Percentiles rank a stretch among this genome's conserved stretches.
Conservation (phyloP, 2,888 invertebrate genomes). For the Cataglyphis altisquamis region DNA sequence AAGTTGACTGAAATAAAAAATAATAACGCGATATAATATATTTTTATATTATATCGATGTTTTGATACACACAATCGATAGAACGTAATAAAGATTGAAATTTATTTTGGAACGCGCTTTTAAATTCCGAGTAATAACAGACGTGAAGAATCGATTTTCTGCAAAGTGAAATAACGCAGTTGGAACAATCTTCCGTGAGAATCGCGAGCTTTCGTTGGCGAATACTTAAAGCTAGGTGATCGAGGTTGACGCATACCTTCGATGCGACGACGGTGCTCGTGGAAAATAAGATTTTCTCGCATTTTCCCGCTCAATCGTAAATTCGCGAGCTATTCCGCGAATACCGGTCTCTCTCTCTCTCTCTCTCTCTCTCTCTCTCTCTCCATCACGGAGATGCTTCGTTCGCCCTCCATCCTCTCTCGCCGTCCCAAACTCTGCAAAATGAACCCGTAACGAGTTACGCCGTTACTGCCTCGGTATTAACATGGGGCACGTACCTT, state of each 20-base stretch:
- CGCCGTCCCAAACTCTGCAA: slow-evolving; percentile 26
- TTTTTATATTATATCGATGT: neutral
- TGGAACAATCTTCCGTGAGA: slow-evolving; percentile 23
- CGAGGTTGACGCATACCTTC: slow-evolving; percentile 41
- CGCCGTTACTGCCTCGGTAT: slow-evolving; percentile 72
- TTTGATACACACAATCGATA: neutral
- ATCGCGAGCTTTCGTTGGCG: slow-evolving; percentile 17
- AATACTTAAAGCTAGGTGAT: slow-evolving; percentile 55
- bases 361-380: neutral
- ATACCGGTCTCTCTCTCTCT: slow-evolving; percentile 13
- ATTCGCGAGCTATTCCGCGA: slow-evolving; percentile 47
- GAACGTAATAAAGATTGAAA: neutral
- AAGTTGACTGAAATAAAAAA: neutral
- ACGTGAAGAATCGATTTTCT: slow-evolving; percentile 15
- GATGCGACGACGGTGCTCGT: neutral
- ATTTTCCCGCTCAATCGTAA: slow-evolving; percentile 61
- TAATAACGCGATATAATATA: neutral
- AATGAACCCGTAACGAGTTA: slow-evolving; percentile 74
- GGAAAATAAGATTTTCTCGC: slow-evolving; percentile 59
- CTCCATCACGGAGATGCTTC: neutral
- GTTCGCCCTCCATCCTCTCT: neutral
- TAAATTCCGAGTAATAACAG: neutral
- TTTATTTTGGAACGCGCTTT: neutral
- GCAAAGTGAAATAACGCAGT: neutral
- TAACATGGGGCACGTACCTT: slow-evolving; percentile 79